These are phyloP conservation scores for Ammodytes dubius DNA, from an alignment of 2,113 vertebrate genomes.

Conservation along the genomic window DNA sequence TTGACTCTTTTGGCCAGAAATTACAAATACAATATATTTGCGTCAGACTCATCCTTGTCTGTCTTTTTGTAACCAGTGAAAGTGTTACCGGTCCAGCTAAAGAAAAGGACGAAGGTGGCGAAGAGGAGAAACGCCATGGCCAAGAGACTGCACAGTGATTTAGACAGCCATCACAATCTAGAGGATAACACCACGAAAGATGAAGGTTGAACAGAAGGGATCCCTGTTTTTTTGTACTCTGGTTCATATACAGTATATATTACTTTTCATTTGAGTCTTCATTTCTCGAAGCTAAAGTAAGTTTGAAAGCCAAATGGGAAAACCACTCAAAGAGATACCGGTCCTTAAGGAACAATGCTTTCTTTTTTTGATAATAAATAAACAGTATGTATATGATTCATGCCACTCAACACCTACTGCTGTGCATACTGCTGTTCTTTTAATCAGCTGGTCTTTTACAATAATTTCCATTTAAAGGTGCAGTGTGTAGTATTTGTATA, in stretches of 20 bases:
- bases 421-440: conserved; percentile 55
- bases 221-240: conserved; percentile 45
- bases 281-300: conserved; percentile 46
- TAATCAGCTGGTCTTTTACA: conserved; percentile 51
- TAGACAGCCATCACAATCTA: conserved; percentile 92
- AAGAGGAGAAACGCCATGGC: conserved; percentile 89
- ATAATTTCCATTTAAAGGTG: neutral
- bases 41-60: conserved; percentile 8
- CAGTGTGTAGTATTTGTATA: too few relatives aligned
- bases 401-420: conserved; percentile 44
- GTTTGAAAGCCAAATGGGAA: conserved; percentile 34
- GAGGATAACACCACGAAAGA: conserved; percentile 90
- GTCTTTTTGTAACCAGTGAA: conserved; percentile 84
- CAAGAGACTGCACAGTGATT: conserved; percentile 93
- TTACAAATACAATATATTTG: neutral
- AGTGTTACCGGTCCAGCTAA: conserved; percentile 91
- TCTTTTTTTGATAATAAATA: too few relatives aligned
- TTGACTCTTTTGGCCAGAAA: too few relatives aligned
- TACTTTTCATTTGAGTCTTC: conserved; percentile 44
- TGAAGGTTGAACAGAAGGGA: conserved; percentile 73
- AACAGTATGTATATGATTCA: conserved; percentile 29
- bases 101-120: conserved; percentile 88
- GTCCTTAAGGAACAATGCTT: conserved; percentile 27
- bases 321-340: conserved; percentile 30
- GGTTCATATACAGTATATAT: conserved; percentile 41